Conservation (phyloP, 1,140 invertebrate genomes). For the Drosophila miranda region DNA sequence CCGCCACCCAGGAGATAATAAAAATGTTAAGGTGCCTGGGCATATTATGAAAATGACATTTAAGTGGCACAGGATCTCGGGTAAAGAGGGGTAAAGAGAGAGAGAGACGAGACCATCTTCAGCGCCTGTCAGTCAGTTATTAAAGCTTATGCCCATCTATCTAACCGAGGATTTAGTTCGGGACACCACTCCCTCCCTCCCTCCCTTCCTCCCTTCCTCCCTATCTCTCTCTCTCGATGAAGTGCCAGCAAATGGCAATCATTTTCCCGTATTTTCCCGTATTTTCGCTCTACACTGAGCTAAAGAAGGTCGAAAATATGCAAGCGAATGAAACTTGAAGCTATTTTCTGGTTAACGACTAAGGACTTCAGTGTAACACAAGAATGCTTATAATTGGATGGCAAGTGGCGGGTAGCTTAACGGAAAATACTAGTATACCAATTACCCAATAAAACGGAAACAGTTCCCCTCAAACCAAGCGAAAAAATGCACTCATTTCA, state of each 20-base stretch:
- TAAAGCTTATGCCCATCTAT: slow-evolving; percentile 54
- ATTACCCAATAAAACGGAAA: too few species aligned
- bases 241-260: slow-evolving; percentile 42
- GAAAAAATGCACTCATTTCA: too few species aligned
- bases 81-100: slow-evolving; percentile 1
- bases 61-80: slow-evolving; percentile 48
- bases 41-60: slow-evolving; percentile 78
- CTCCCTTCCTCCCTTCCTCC: not conserved
- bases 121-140: slow-evolving; percentile 47
- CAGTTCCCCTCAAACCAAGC: too few species aligned
- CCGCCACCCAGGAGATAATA: slow-evolving; percentile 49
- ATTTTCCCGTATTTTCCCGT: slow-evolving; percentile 6
- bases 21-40: slow-evolving; percentile 71
- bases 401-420: slow-evolving; percentile 1
- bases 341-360: slow-evolving; percentile 20
- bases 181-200: not conserved
- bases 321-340: slow-evolving; percentile 2
- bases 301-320: not conserved
- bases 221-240: slow-evolving; percentile 1
- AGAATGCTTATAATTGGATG: slow-evolving; percentile 28
- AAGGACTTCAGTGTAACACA: not conserved
- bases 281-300: not conserved
- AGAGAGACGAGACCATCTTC: not conserved
- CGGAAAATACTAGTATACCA: too few species aligned
- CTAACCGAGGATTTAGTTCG: slow-evolving; percentile 33